Percentiles rank a stretch among this genome's conserved stretches.
Conservation (phyloP, 2,113 vertebrate genomes). For the Mus spicilegus region DNA sequence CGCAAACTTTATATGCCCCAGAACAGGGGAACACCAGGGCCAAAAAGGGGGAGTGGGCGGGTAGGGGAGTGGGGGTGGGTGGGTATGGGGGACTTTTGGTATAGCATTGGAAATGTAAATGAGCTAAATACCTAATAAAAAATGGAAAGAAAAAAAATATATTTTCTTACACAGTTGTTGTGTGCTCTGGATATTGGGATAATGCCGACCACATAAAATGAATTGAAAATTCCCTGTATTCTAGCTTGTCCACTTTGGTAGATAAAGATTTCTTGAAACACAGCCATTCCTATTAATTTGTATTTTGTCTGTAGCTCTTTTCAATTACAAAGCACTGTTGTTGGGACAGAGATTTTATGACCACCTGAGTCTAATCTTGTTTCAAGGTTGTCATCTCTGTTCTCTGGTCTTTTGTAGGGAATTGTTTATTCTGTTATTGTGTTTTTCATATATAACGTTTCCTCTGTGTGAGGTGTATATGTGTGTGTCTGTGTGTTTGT, state of each 20-base stretch:
- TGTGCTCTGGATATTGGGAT: background rate
- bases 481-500: background rate
- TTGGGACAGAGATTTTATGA: background rate
- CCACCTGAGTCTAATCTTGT: background rate
- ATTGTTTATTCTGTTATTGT: background rate
- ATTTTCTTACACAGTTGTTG: background rate
- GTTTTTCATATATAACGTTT: background rate
- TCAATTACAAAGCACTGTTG: background rate
- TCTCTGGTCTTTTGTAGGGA: background rate
- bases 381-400: background rate
- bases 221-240: background rate
- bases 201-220: background rate
- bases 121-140: too few species aligned
- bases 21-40: too few species aligned
- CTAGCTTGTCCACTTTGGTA: background rate
- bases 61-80: too few species aligned
- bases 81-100: too few species aligned
- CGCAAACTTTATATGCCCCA: too few species aligned
- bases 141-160: too few species aligned
- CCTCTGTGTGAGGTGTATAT: background rate
- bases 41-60: too few species aligned
- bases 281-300: background rate
- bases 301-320: background rate
- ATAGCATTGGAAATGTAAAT: too few species aligned
- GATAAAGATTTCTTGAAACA: slow-evolving; percentile 17